Evolutionary conservation across 2,888 invertebrate genomes (phyloP).

Genomic region (Syritta pipiens): DNA sequence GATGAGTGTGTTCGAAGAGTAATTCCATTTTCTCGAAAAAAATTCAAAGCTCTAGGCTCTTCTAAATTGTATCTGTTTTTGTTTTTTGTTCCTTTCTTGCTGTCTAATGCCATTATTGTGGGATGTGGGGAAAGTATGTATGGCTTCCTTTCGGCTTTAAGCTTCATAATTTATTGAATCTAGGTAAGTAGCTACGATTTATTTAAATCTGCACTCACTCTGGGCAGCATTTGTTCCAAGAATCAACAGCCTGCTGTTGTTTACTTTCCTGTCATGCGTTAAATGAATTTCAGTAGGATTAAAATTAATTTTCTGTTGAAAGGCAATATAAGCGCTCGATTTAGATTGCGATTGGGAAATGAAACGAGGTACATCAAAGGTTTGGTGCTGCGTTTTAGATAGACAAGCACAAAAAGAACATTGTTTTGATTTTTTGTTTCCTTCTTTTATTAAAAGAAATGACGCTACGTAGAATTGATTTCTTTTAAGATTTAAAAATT

Average conservation of each 20-base stretch:
- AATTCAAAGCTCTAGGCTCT: conserved; percentile 53
- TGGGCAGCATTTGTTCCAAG: conserved; percentile 17
- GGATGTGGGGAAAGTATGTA: conserved; percentile 5
- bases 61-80: conserved; percentile 24
- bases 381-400: too few species aligned
- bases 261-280: conserved; percentile 48
- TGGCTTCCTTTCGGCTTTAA: conserved; percentile 13
- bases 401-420: too few species aligned
- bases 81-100: neutral
- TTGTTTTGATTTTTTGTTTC: neutral
- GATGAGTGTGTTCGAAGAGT: conserved; percentile 41
- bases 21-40: conserved; percentile 67
- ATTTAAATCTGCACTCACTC: conserved; percentile 37
- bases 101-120: neutral
- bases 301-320: conserved; percentile 30
- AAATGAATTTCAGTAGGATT: conserved; percentile 39
- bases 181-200: conserved; percentile 40
- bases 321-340: conserved; percentile 9
- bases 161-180: conserved; percentile 43
- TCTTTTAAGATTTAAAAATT: too few species aligned
- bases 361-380: conserved; percentile 5
- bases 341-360: conserved; percentile 19
- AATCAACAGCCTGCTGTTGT: conserved; percentile 44
- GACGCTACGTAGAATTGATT: too few species aligned
- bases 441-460: too few species aligned